These are phyloP conservation scores for Plutella xylostella DNA, from an alignment of 2,888 invertebrate species.

Conservation along the genomic window DNA sequence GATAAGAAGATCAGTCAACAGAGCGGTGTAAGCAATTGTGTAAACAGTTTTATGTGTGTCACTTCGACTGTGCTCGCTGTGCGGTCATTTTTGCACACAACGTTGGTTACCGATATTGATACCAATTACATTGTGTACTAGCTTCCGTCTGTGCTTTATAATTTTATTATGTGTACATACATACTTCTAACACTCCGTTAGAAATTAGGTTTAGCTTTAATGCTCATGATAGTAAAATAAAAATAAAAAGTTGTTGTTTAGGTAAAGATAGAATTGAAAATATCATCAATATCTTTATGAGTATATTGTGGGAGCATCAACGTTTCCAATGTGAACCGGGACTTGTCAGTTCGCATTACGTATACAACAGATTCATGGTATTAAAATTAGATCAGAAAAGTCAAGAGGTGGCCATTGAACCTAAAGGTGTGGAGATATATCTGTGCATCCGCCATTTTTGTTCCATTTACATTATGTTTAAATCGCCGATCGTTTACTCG, in stretches of 20 bases:
- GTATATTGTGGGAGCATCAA: too few species aligned
- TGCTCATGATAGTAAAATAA: too few species aligned
- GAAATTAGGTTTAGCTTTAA: too few species aligned
- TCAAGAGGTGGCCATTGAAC: constrained; percentile 10
- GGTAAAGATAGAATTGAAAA: too few species aligned
- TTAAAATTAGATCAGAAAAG: constrained; percentile 13
- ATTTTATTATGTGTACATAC: too few species aligned
- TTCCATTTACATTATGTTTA: neutral
- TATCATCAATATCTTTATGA: too few species aligned
- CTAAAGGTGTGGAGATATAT: constrained; percentile 7
- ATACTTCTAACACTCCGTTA: too few species aligned
- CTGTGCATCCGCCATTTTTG: neutral
- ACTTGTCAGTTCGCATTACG: constrained; percentile 7
- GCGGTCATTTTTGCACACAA: too few species aligned
- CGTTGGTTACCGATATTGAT: too few species aligned
- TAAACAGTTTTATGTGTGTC: constrained; percentile 14
- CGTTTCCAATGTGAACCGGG: constrained; percentile 1
- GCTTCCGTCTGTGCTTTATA: too few species aligned
- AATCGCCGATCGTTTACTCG: neutral
- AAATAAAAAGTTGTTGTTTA: too few species aligned
- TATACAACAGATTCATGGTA: constrained; percentile 9
- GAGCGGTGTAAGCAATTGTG: constrained; percentile 15
- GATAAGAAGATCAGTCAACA: constrained; percentile 20
- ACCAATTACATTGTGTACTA: too few species aligned
- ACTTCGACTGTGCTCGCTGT: neutral